Conservation (phyloP, 2,797 vertebrate genomes). For the Anabas testudineus region DNA sequence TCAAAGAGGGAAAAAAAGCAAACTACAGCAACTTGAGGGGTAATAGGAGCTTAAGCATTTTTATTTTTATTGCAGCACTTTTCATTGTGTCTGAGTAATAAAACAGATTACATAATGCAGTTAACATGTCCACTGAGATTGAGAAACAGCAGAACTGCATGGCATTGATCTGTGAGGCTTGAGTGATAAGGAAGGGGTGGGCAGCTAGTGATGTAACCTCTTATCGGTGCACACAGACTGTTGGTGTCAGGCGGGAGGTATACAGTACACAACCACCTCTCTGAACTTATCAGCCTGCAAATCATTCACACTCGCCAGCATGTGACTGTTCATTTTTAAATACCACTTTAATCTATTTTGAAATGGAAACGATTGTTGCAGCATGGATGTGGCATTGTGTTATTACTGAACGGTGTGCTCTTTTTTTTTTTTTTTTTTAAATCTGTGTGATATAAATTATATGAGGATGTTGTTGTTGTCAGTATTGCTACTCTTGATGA, state of each 20-base stretch:
- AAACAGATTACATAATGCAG: constrained; percentile 52
- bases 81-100: constrained; percentile 39
- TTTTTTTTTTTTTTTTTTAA: constrained; percentile 5
- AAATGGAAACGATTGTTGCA: background rate
- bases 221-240: constrained; percentile 50
- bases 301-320: constrained; percentile 20
- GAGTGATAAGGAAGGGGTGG: constrained; percentile 36
- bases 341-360: constrained; percentile 6
- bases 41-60: constrained; percentile 18
- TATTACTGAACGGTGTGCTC: background rate
- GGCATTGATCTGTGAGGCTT: constrained; percentile 51
- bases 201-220: constrained; percentile 54
- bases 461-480: background rate
- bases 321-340: constrained; percentile 4
- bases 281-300: constrained; percentile 7
- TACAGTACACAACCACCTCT: constrained; percentile 9
- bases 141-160: constrained; percentile 28
- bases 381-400: background rate
- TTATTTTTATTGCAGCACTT: constrained; percentile 31
- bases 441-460: background rate
- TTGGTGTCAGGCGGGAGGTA: constrained; percentile 19
- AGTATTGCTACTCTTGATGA: too few relatives aligned
- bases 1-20: constrained; percentile 9
- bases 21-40: constrained; percentile 11
- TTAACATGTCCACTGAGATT: constrained; percentile 42